Evolutionary conservation across 2,888 invertebrate genomes (phyloP).

Genomic region (Tenthredo distinguenda): DNA sequence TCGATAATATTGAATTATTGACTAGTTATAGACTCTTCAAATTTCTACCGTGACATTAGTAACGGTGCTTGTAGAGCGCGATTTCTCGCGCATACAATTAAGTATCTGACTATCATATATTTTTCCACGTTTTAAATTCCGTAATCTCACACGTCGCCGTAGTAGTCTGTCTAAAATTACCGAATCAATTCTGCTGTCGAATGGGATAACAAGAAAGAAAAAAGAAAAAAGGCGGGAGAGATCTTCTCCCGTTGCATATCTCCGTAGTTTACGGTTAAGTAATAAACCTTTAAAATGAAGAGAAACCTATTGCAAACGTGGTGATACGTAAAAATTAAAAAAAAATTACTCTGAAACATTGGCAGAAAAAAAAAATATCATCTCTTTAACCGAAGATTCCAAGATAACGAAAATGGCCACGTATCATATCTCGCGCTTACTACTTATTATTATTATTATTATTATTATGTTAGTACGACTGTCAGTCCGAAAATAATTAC

Average conservation of each 20-base stretch:
- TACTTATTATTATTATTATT: background rate
- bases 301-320: background rate
- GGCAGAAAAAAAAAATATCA: background rate
- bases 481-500: constrained; percentile 49
- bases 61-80: constrained; percentile 28
- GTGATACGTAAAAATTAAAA: background rate
- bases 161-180: background rate
- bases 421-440: constrained; percentile 43
- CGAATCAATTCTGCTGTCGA: background rate
- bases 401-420: constrained; percentile 51
- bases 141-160: background rate
- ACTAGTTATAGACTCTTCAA: constrained; percentile 19
- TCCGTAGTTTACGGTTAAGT: background rate
- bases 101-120: background rate
- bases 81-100: constrained; percentile 3
- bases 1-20: constrained; percentile 41
- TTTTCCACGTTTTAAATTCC: constrained; percentile 18
- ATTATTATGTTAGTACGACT: background rate
- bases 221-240: constrained; percentile 37
- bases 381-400: constrained; percentile 31
- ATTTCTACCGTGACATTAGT: constrained; percentile 7
- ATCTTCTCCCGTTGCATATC: background rate
- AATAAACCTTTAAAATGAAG: background rate
- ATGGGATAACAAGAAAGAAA: background rate
- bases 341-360: background rate